Evolutionary conservation across 2,797 vertebrate genomes (phyloP).

Genomic region (Erpetoichthys calabaricus): DNA sequence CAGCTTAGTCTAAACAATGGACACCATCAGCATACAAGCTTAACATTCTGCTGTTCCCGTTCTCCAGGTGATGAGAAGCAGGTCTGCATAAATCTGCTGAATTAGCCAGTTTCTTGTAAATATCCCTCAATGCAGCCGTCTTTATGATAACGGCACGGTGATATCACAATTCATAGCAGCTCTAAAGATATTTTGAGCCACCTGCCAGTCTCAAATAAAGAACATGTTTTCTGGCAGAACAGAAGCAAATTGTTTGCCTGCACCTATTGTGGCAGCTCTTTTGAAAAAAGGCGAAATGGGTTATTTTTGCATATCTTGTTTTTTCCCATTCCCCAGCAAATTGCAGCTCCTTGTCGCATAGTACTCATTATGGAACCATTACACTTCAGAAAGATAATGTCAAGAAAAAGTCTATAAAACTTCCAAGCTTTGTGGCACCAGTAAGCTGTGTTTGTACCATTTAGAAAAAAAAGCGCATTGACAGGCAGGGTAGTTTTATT

Average conservation of each 20-base stretch:
- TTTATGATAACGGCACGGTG: not conserved
- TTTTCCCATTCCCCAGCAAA: not conserved
- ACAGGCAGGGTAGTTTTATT: not conserved
- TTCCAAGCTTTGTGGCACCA: not conserved
- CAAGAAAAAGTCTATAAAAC: constrained; percentile 2
- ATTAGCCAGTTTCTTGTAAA: constrained; percentile 1
- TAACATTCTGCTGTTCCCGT: not conserved
- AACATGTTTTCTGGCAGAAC: constrained; percentile 1
- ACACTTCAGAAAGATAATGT: not conserved
- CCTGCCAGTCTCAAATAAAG: not conserved
- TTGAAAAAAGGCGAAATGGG: constrained; percentile 1
- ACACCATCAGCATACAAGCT: constrained; percentile 3
- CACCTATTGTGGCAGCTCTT: not conserved
- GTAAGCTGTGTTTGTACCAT: not conserved
- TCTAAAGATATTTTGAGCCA: constrained; percentile 4
- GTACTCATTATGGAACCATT: not conserved
- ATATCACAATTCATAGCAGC: constrained; percentile 1
- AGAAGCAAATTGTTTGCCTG: not conserved
- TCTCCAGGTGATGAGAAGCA: not conserved
- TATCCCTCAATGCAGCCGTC: constrained; percentile 2
- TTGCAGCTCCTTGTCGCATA: not conserved
- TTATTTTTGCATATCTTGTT: not conserved
- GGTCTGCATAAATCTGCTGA: not conserved
- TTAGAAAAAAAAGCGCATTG: not conserved
- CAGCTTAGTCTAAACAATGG: constrained; percentile 4